A percentile compares a stretch with the other conserved stretches of the same genome.
Evolutionary conservation across 2,113 vertebrate genomes (phyloP).

Genomic region (Crotalus viridis): DNA sequence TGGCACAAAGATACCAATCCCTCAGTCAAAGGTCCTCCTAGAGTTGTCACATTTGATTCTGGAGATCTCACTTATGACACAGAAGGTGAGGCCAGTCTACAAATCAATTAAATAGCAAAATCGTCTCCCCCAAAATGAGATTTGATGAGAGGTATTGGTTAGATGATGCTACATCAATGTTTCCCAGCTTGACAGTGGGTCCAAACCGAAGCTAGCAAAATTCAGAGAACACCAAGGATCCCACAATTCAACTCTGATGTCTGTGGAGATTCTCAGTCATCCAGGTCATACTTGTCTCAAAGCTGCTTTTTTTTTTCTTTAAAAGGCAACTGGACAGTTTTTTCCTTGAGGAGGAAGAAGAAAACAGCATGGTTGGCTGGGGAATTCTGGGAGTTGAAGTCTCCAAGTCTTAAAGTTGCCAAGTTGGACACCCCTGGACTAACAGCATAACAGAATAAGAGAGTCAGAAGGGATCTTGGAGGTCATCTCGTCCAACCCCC

Average conservation of each 20-base stretch:
- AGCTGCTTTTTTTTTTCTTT: too few relatives aligned
- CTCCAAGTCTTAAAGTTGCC: not conserved
- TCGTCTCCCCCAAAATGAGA: not conserved
- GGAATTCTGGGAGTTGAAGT: not conserved
- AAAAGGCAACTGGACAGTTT: too few relatives aligned
- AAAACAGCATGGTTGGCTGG: too few relatives aligned
- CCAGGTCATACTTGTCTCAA: too few relatives aligned
- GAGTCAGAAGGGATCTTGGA: not conserved
- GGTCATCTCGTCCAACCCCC: not conserved
- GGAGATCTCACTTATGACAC: not conserved
- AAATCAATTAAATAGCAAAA: not conserved
- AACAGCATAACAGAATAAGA: not conserved
- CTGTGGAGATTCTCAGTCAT: not conserved
- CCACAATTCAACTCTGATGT: not conserved
- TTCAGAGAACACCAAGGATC: not conserved
- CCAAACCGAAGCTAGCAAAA: not conserved
- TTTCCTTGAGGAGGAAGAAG: too few relatives aligned
- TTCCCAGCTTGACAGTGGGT: not conserved
- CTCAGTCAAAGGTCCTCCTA: not conserved
- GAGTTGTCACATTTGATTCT: not conserved
- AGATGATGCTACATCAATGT: not conserved
- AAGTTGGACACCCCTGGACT: not conserved
- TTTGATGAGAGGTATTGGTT: not conserved
- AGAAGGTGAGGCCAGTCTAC: not conserved
- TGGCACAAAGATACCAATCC: not conserved